These are phyloP conservation scores for Mesoligia furuncula DNA, from an alignment of 2,888 invertebrate species.

Conservation along the genomic window DNA sequence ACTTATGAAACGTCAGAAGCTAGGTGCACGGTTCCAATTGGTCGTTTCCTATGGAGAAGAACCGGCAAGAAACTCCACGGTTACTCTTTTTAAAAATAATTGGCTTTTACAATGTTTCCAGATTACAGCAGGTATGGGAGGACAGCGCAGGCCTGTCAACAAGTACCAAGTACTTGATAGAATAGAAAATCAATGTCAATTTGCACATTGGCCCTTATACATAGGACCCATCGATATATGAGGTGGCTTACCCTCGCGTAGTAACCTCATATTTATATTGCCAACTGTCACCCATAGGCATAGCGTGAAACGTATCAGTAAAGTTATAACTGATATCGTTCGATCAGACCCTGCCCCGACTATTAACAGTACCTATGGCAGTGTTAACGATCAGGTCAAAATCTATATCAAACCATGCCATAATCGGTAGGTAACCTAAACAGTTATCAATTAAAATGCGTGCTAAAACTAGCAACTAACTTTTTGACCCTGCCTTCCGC, in stretches of 20 bases:
- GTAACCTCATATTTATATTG: not conserved
- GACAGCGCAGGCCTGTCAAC: no score
- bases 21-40: no score
- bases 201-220: no score
- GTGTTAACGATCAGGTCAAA: not conserved
- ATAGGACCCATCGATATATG: no score
- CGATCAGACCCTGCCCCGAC: not conserved
- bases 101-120: no score
- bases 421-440: conserved; percentile 36
- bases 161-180: no score
- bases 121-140: no score
- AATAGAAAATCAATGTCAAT: no score
- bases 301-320: not conserved
- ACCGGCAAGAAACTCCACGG: no score
- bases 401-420: conserved; percentile 23
- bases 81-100: no score
- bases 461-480: conserved; percentile 47
- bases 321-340: not conserved
- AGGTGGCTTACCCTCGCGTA: not conserved
- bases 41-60: no score
- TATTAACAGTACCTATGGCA: not conserved
- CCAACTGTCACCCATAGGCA: not conserved
- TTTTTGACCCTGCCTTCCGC: conserved; percentile 64
- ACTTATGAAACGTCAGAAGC: no score
- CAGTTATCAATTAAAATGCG: conserved; percentile 57